These are phyloP conservation scores for Ptychadena robeensis DNA, from an alignment of 2,797 vertebrate genomes.

Conservation along the genomic window DNA sequence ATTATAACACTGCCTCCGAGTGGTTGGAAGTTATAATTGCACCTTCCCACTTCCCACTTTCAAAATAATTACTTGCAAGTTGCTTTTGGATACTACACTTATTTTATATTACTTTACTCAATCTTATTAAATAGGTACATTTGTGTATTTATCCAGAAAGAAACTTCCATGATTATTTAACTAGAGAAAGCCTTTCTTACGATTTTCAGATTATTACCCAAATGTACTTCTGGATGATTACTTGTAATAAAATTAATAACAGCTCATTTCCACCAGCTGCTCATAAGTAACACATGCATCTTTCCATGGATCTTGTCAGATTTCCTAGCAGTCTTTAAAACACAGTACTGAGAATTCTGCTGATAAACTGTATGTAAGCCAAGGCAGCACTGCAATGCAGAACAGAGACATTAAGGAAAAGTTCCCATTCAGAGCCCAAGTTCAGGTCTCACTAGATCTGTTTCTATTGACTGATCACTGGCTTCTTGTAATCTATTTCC, in stretches of 20 bases:
- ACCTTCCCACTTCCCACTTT: too few relatives aligned
- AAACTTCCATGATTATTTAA: constrained; percentile 3
- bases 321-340: constrained; percentile 36
- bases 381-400: constrained; percentile 45
- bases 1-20: too few relatives aligned
- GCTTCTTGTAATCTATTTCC: constrained; percentile 18
- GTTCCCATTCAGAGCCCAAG: neutral
- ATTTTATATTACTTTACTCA: neutral
- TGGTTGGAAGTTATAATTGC: too few relatives aligned
- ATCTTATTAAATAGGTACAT: neutral
- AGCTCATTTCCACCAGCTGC: constrained; percentile 70
- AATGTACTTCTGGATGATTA: constrained; percentile 64
- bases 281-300: constrained; percentile 65
- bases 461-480: constrained; percentile 28
- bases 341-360: constrained; percentile 25
- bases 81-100: neutral
- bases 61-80: neutral
- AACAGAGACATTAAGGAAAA: constrained; percentile 33
- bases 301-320: constrained; percentile 56
- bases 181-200: constrained; percentile 1
- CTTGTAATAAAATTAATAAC: constrained; percentile 72
- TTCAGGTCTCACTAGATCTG: constrained; percentile 48
- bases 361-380: constrained; percentile 37
- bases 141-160: neutral
- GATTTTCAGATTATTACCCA: constrained; percentile 46